A percentile compares a stretch with the other conserved stretches of the same genome.
Evolutionary conservation across 2,888 invertebrate genomes (phyloP).

Genomic region (Pocota personata): DNA sequence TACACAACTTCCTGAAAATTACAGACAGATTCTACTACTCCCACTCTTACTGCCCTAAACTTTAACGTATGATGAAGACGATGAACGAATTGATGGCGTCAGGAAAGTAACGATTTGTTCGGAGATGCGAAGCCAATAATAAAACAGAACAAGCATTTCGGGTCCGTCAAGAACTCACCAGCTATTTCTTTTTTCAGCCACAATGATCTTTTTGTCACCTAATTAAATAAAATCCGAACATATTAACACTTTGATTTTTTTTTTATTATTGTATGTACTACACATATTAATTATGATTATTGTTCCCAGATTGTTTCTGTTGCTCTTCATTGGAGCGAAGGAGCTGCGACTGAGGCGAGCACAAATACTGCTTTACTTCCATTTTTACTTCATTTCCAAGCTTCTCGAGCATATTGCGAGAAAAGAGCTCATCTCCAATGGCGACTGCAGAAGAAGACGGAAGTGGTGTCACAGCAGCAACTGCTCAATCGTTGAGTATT

Average conservation of each 20-base stretch:
- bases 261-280: background rate
- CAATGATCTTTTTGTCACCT: background rate
- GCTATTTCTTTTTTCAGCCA: background rate
- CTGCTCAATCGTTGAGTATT: no score
- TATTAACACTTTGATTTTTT: background rate
- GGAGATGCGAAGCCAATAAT: slow-evolving; percentile 7
- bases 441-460: no score
- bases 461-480: no score
- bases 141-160: background rate
- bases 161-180: background rate
- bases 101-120: background rate
- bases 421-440: no score
- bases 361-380: no score
- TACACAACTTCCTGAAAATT: slow-evolving; percentile 2
- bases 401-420: no score
- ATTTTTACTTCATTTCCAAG: no score
- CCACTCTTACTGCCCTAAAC: background rate
- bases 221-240: background rate
- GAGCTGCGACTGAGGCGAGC: no score
- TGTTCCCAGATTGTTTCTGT: no score
- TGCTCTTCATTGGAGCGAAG: no score
- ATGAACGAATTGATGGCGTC: background rate
- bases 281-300: no score
- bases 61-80: background rate
- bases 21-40: background rate